A percentile compares a stretch with the other conserved stretches of the same genome.
Evolutionary conservation across 2,113 vertebrate species (phyloP).

Genomic region (Ivindomyrus marchei): DNA sequence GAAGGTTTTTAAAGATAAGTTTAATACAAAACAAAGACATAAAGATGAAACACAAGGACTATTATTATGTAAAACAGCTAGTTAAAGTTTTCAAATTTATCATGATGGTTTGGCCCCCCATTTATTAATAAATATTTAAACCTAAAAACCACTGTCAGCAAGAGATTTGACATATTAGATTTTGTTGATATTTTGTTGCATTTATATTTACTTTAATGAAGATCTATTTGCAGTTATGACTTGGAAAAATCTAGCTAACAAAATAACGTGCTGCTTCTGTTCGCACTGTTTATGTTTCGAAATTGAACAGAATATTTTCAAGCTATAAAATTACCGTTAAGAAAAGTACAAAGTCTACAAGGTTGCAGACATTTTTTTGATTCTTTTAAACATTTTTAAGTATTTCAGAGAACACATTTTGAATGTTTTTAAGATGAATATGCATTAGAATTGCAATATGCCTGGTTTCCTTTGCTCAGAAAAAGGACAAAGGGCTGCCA

Average conservation of each 20-base stretch:
- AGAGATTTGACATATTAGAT: background rate
- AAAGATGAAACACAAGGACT: background rate
- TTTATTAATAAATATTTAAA: background rate
- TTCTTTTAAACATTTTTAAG: background rate
- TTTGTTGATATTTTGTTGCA: background rate
- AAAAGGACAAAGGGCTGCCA: background rate
- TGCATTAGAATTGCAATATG: background rate
- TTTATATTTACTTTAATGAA: background rate
- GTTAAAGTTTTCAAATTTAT: background rate
- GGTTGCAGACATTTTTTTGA: background rate
- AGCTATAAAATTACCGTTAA: background rate
- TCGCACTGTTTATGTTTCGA: background rate
- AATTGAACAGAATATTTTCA: background rate
- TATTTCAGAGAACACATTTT: background rate
- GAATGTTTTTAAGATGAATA: background rate
- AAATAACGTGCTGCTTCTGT: background rate
- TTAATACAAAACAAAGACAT: background rate
- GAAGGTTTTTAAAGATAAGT: background rate
- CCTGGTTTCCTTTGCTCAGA: constrained; percentile 40
- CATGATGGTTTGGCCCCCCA: background rate
- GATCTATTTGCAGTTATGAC: background rate
- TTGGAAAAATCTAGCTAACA: background rate
- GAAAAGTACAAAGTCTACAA: background rate
- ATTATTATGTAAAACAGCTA: background rate
- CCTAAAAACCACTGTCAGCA: background rate